Conservation (phyloP, 2,797 vertebrate genomes). For the Neosilurus mollespiculum region DNA sequence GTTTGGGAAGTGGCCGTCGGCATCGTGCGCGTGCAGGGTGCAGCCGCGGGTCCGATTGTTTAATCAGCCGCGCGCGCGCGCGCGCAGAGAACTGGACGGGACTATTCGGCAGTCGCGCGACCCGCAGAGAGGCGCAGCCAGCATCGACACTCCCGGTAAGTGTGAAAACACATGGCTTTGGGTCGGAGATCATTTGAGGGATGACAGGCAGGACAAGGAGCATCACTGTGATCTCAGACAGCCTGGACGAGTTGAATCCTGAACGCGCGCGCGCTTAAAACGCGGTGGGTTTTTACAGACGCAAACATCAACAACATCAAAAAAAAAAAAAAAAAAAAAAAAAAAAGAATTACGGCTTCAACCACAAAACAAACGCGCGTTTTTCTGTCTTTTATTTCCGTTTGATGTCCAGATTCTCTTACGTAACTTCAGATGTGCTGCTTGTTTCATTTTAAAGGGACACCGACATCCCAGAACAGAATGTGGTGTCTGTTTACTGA, state of each 20-base stretch:
- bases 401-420: not conserved
- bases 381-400: not conserved
- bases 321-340: not conserved
- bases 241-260: not conserved
- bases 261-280: not conserved
- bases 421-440: not conserved
- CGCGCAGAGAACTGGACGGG: not conserved
- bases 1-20: conserved; percentile 13
- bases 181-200: no score
- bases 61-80: conserved; percentile 14
- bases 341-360: not conserved
- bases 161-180: not conserved
- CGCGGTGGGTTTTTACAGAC: not conserved
- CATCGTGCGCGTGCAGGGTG: conserved; percentile 19
- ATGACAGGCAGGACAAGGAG: not conserved
- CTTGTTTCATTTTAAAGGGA: not conserved
- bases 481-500: conserved; percentile 19
- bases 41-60: conserved; percentile 12
- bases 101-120: not conserved
- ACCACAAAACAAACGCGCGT: not conserved
- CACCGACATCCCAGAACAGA: not conserved
- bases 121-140: not conserved
- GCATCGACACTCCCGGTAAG: conserved; percentile 8
- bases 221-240: not conserved
- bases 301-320: not conserved